Evolutionary conservation across 2,113 vertebrate species (phyloP), one percentile per base, ranked within the genome.

Genomic region (Alethe diademata): DNA sequence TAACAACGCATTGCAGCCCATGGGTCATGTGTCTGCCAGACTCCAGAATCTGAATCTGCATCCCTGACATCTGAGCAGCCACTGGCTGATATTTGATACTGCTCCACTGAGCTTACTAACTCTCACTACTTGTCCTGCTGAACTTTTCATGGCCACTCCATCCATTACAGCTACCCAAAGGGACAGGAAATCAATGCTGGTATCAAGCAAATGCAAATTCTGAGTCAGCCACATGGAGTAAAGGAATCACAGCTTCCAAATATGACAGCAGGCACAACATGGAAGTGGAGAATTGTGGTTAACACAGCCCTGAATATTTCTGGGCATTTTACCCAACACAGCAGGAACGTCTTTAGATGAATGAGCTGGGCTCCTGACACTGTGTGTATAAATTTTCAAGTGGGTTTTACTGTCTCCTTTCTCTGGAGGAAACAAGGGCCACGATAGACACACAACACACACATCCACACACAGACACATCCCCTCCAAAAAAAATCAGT

Each of bases 311-410:
- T 73, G 93, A 94, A 84, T 91, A 88, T 92, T 93, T 94, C 95
- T 92, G 90, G 95, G 89, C 94, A 96, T 95, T 97, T 92, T 90
- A 96, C 95, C 95, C 95, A 96, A 86, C 93, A 74, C 95, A 95
- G 90, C 91, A 93, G 93, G 93, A 95, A 38, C 0, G 12, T 88
- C 93, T 93, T 96, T 92, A 94, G 86, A 97, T 96, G 92, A 95
- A 96, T 92, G 92, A 94, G 96, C 69, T 66, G 58, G 76, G 79
- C 58, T 94, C 82, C 79, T 92, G 78, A 92, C 70, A 54, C 71
- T 87, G 40, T 69, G 86, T 71, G 74, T 85, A 90, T 91, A 95
- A 96, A 95, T 95, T 95, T 97, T 93, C 95, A 92, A 96, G 76
- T 86, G 90, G 78, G 88, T 94, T 96, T 96, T 86, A 92, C 85